Conservation (phyloP, 53 echinoderm and acorn worm genomes). For the Echinarachnius parma region DNA sequence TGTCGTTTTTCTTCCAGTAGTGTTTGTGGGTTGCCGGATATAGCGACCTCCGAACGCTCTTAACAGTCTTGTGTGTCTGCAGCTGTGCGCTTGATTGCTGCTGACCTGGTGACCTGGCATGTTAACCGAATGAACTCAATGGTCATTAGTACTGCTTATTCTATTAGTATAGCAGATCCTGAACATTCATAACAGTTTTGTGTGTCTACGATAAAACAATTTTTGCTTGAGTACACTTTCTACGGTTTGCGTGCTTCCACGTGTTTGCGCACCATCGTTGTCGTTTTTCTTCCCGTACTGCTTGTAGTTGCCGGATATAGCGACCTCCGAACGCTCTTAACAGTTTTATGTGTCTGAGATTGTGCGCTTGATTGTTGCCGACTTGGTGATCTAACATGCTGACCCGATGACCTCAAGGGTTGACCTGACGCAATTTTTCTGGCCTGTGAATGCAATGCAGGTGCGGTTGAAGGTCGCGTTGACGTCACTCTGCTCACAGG, state of each 20-base stretch:
- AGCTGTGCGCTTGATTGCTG: background rate
- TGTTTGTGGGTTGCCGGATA: too few relatives aligned
- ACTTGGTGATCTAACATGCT: conserved; percentile 2
- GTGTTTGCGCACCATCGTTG: conserved; percentile 20
- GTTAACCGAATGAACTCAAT: background rate
- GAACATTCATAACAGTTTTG: too few relatives aligned
- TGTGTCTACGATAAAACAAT: too few relatives aligned
- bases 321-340: conserved; percentile 18
- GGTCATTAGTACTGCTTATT: too few relatives aligned
- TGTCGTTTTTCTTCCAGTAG: too few relatives aligned
- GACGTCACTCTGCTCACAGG: background rate
- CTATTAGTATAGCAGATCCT: too few relatives aligned
- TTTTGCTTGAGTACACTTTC: too few relatives aligned
- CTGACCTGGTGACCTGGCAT: conserved; percentile 8
- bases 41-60: conserved; percentile 26
- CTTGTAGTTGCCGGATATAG: conserved; percentile 28
- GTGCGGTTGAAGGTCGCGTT: too few relatives aligned
- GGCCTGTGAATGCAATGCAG: too few relatives aligned
- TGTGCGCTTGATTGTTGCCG: background rate
- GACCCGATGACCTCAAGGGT: background rate
- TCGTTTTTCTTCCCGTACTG: conserved; percentile 10
- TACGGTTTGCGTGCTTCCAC: conserved; percentile 6
- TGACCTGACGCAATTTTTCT: background rate
- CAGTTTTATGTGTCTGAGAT: conserved; percentile 19
- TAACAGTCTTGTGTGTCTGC: conserved; percentile 20